Evolutionary conservation across 1,140 invertebrate species (phyloP).

Genomic region (Paraescarpia echinospica): DNA sequence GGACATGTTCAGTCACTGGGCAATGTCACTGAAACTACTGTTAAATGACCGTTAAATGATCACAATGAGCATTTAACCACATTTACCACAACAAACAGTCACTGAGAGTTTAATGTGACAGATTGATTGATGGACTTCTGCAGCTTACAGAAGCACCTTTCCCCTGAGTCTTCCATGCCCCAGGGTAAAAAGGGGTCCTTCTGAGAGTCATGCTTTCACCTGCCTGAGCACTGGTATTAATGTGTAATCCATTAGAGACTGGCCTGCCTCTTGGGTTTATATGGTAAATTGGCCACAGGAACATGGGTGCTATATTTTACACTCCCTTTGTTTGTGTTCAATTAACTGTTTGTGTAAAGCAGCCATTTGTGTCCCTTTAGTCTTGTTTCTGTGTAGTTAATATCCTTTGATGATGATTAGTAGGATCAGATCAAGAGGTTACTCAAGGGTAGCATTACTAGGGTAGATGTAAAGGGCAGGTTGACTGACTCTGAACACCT

Average conservation of each 20-base stretch:
- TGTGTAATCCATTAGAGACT: not conserved
- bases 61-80: not conserved
- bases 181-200: not conserved
- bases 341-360: not conserved
- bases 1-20: not conserved
- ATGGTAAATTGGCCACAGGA: not conserved
- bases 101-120: not conserved
- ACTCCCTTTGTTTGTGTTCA: not conserved
- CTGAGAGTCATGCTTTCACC: not conserved
- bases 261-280: not conserved
- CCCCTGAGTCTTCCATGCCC: not conserved
- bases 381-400: not conserved
- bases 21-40: not conserved
- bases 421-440: not conserved
- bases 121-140: not conserved
- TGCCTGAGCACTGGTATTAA: not conserved
- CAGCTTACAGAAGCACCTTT: not conserved
- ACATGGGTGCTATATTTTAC: not conserved
- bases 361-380: not conserved
- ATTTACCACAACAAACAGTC: not conserved
- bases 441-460: not conserved
- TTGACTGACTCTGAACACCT: not conserved
- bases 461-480: not conserved
- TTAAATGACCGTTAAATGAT: not conserved
- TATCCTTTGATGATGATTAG: not conserved